Base-by-base conservation (phyloP, 2,113 vertebrate species). In the Pelecanus crispus region DNA sequence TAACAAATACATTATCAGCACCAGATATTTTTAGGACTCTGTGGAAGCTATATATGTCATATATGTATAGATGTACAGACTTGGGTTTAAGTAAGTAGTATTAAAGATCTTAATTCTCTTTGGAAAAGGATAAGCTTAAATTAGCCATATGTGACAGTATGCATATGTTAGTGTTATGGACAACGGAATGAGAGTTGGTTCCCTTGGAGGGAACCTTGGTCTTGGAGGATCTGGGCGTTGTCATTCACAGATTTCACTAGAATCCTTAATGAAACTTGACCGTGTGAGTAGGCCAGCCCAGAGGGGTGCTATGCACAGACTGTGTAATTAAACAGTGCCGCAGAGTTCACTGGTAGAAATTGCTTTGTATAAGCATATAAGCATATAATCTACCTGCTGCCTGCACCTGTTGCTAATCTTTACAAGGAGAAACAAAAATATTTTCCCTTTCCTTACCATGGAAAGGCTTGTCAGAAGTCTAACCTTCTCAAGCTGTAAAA, bases 241-340 rank as follows among this genome's bases (percentile, higher is more conserved):
- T 87, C 56, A 19, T 70, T 83, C 89, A 31, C 68, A 85, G 73
- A 78, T 74, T 88, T 94, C 55, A 18, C 22, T 65, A 7, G 88
- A 87, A 87, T 85, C 62, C 45, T 45, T 81, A 62, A 38, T 62
- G 50, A 70, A 65, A 79, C 81, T 74, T 82, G 38, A 10, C 49
- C 0, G 0, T 26, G 17, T 86, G 34, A 2, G 1, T 58, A 66
- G 66, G 53, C n/a, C 79, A 90, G 70, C 13, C 53, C 70, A 82
- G 75, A 62, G n/a, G 56, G n/a, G 75, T 80, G 42, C 65, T 74
- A 10, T 5, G 21, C 42, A 20, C 42, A 50, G 62, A 10, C 42
- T 45, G 14, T 21, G 24, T 65, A 75, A 84, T 80, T 67, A 79
- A 85, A 86, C 34, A 9, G 13, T 75, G 38, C 53, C 2, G 2